Base-by-base conservation (phyloP, 2,888 invertebrate genomes). In the Chelonus formosanus region DNA sequence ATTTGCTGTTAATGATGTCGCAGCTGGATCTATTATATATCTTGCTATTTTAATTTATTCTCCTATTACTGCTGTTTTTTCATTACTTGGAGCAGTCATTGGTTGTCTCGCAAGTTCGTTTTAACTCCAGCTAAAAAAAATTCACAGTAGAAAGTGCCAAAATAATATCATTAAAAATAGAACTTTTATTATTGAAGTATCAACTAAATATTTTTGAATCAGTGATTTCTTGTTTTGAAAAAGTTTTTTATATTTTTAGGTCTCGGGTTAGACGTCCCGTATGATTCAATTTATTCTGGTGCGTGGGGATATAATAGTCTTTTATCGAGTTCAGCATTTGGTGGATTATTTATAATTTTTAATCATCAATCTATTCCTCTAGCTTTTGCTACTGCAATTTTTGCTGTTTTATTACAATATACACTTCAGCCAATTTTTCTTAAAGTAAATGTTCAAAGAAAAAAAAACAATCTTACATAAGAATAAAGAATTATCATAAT, bases 221-320 rank as follows among this genome's bases (percentile, higher is more conserved):
- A 20, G 20, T 43, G 44, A 54, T 10, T 48, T 5, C n/a, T 61
- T 53, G 10, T 32, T 52, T 36, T 7, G 10, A 35, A 32, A 34
- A 58, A 40, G n/a, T 10, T 50, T 50, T 10, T 45, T 69, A 32
- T 47, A 60, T 7, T 72, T 67, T 6, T 63, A 82, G 82, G 76
- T 36, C 53, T 81, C 31, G 71, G 73, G 4, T 70, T 81, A 3
- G 76, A 74, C 4, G 76, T 68, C 6, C 71, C 79, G 2, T 72
- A 76, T 48, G 72, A 71, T 3, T 75, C 75, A 4, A 74, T 85
- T 35, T 85, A 85, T 73, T 72, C 76, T 2, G 86, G 86, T 0
- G 60, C 84, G 1, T 86, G 85, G 85, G 86, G 86, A 5, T 85
- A 82, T 72, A 85, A 86, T 65, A 81, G 82, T 35, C 71, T 85